Evolutionary conservation across 2,888 invertebrate genomes (phyloP).

Genomic region (Euspilapteryx auroguttella): DNA sequence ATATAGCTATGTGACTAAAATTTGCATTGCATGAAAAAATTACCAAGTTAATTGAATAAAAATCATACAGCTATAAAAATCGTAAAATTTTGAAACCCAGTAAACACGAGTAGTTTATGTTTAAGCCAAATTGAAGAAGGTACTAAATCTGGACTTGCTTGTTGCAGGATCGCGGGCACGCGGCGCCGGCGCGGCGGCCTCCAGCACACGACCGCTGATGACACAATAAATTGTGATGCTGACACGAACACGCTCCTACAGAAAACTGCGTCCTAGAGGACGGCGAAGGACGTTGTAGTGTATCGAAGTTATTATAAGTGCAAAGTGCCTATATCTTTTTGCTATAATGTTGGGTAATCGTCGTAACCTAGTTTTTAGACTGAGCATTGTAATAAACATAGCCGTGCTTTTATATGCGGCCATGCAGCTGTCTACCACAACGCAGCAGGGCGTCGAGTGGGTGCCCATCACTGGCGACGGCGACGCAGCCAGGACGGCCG

Average conservation of each 20-base stretch:
- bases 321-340: slow-evolving; percentile 36
- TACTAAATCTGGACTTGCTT: too few species aligned
- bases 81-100: too few species aligned
- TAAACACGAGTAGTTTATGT: too few species aligned
- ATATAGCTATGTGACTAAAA: too few species aligned
- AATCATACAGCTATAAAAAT: too few species aligned
- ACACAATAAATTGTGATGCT: slow-evolving; percentile 58
- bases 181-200: slow-evolving; percentile 33
- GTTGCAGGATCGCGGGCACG: slow-evolving; percentile 33
- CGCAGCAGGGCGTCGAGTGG: slow-evolving; percentile 29
- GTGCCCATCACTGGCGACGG: slow-evolving; percentile 35
- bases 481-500: slow-evolving; percentile 23
- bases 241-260: slow-evolving; percentile 45
- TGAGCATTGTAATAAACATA: slow-evolving; percentile 74
- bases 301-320: slow-evolving; percentile 24
- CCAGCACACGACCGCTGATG: slow-evolving; percentile 38
- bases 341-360: slow-evolving; percentile 43
- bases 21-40: too few species aligned
- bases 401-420: slow-evolving; percentile 73
- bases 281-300: slow-evolving; percentile 51
- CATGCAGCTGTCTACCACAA: slow-evolving; percentile 56
- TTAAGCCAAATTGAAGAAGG: too few species aligned
- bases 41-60: too few species aligned
- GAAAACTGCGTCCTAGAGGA: slow-evolving; percentile 59
- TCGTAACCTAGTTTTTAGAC: slow-evolving; percentile 72